phyloP scores from a whole-genome alignment of 2,888 invertebrate genomes.

The Hypomecis punctinalis region DNA sequence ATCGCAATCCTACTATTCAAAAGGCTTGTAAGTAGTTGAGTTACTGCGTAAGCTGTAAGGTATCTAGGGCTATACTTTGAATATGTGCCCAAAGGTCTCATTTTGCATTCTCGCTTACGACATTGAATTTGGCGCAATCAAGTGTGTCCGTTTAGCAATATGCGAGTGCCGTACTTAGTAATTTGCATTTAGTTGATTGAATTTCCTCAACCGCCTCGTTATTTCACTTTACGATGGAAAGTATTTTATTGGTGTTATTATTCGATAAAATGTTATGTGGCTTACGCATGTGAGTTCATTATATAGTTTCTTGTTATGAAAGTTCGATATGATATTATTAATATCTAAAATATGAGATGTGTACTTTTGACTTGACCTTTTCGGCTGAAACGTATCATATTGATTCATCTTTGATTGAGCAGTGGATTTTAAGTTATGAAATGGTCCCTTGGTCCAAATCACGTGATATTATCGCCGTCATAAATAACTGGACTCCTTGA shows the following conservation, averaged over 20 bases:
- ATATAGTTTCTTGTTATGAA: neutral
- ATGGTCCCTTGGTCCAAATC: no score
- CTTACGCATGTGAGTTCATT: neutral
- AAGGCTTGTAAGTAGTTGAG: slow-evolving; percentile 12
- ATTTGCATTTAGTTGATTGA: slow-evolving; percentile 28
- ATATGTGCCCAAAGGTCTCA: slow-evolving; percentile 35
- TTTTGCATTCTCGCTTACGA: slow-evolving; percentile 44
- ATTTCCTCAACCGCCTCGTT: slow-evolving; percentile 23
- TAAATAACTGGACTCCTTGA: no score
- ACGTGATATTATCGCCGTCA: no score
- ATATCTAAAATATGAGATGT: no score
- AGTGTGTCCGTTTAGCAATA: slow-evolving; percentile 33
- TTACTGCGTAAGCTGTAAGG: neutral
- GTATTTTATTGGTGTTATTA: slow-evolving; percentile 15
- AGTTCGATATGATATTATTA: neutral
- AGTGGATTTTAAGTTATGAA: no score
- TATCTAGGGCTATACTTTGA: slow-evolving; percentile 1
- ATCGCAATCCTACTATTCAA: no score
- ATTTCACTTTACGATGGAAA: slow-evolving; percentile 15
- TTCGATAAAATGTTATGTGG: neutral
- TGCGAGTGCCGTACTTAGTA: slow-evolving; percentile 4
- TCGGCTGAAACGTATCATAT: no score
- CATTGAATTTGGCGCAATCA: slow-evolving; percentile 36
- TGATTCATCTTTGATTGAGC: no score
- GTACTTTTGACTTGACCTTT: no score